A percentile compares a stretch with the other conserved stretches of the same genome.
phyloP scores from a whole-genome alignment of 2,797 vertebrate species.

The Microcaecilia unicolor region DNA sequence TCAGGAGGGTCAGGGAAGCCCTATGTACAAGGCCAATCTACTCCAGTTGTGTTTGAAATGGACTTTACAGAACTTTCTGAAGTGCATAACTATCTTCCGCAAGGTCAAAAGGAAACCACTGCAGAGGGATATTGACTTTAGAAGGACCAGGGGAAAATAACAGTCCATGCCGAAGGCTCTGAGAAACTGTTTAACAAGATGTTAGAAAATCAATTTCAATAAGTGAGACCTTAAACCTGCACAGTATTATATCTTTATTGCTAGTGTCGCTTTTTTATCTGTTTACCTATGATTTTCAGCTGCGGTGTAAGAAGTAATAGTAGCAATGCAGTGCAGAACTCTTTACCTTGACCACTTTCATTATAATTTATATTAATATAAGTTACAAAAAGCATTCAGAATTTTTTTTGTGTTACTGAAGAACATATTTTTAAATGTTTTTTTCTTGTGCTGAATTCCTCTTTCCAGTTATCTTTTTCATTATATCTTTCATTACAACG shows the following conservation, averaged over 20 bases:
- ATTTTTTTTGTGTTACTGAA: constrained; percentile 2
- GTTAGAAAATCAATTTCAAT: constrained; percentile 26
- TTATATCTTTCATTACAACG: too few species aligned
- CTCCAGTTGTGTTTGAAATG: not conserved
- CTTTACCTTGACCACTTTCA: not conserved
- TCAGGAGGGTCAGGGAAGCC: not conserved
- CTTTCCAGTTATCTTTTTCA: too few species aligned
- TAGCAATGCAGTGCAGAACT: constrained; percentile 6
- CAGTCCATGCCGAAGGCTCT: not conserved
- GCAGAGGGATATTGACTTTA: constrained; percentile 4
- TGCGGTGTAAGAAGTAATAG: not conserved
- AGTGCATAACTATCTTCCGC: constrained; percentile 1
- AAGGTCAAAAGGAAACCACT: constrained; percentile 12
- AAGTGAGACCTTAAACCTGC: constrained; percentile 21
- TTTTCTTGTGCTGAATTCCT: too few species aligned
- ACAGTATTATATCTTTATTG: constrained; percentile 15
- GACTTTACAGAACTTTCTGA: not conserved
- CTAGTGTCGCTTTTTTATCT: not conserved
- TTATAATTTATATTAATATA: constrained; percentile 8
- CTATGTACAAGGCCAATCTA: not conserved
- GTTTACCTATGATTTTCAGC: not conserved
- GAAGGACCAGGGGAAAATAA: not conserved
- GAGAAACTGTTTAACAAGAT: constrained; percentile 18
- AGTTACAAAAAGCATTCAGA: constrained; percentile 16
- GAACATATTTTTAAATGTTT: not conserved